Evolutionary conservation across 2,888 invertebrate species (phyloP), one percentile per base, ranked within the genome.

Genomic region (Chrysomela aeneicollis): DNA sequence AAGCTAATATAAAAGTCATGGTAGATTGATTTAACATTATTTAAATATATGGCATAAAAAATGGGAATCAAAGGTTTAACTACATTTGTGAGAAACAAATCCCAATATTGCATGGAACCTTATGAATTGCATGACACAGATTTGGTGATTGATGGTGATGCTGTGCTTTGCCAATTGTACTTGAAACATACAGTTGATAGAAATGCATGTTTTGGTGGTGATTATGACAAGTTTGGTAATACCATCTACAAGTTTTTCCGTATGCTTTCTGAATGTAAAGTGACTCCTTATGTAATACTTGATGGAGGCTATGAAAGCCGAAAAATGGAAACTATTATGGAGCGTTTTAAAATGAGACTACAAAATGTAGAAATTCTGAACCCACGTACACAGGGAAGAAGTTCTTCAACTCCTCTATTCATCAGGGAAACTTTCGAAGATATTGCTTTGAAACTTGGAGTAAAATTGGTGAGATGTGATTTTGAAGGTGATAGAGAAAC

Each of bases 401-500:
- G 84, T 10, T 85, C 86, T 58, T 86, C 91, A n/a, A 90, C 94
- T 75, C 96, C 96, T 0, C 80, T 93, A 19, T 84, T 94, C 63
- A 81, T 93, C 51, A 86, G 89, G 59, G 90, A 92, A 74, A 88
- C 92, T 0, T 95, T 97, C 75, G 85, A 87, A 60, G 88, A 91
- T 77, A 88, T 92, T 0, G 82, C 93, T 1, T 76, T 78, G 2
- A 88, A 90, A 71, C 85, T 92, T 76, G 85, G 86, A 6, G 84
- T 95, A 8, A 85, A 86, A 9, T 86, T 88, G 67, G 89, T 90
- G 51, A 87, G 92, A 58, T 92, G 94, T 77, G 88, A 92, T 71
- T 94, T 92, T 80, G 97, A 98, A 82, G 96, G 96, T 1, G 98
- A 98, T 79, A 89, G 90, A 72, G 92, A 94, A 76, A 89, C 96